phyloP scores from a whole-genome alignment of 2,113 vertebrate genomes.

The Nerophis lumbriciformis region DNA sequence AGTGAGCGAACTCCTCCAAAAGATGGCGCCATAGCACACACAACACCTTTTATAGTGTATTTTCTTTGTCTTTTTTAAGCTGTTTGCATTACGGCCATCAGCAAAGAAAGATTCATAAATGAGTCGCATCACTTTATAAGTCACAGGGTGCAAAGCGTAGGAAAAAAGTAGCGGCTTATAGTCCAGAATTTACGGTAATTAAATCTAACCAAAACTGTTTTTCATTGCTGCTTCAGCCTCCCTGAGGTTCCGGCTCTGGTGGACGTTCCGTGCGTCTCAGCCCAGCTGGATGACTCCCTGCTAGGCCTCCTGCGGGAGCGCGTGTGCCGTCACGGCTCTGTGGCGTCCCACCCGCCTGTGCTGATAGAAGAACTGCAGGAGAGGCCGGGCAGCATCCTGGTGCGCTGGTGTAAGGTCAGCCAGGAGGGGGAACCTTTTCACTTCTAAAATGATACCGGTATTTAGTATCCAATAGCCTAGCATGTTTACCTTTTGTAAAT shows the following conservation, averaged over 20 bases:
- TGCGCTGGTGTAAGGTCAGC: conserved; percentile 93
- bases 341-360: conserved; percentile 89
- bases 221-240: conserved; percentile 71
- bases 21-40: too few relatives aligned
- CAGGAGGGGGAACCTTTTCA: background rate
- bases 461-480: background rate
- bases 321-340: conserved; percentile 81
- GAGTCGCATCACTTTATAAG: too few relatives aligned
- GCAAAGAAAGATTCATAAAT: too few relatives aligned
- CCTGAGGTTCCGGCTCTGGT: conserved; percentile 94
- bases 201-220: too few relatives aligned
- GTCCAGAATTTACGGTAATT: too few relatives aligned
- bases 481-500: too few relatives aligned
- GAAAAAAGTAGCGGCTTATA: too few relatives aligned
- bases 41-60: too few relatives aligned
- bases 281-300: conserved; percentile 91
- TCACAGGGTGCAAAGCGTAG: too few relatives aligned
- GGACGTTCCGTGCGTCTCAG: conserved; percentile 92
- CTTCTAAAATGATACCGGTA: background rate
- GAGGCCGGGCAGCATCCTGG: conserved; percentile 88
- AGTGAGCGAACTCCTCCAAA: too few relatives aligned
- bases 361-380: conserved; percentile 93
- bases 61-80: too few relatives aligned
- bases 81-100: too few relatives aligned
- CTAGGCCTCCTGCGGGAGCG: conserved; percentile 80